phyloP scores from a whole-genome alignment of 2,888 invertebrate genomes.

The Spisula solida region DNA sequence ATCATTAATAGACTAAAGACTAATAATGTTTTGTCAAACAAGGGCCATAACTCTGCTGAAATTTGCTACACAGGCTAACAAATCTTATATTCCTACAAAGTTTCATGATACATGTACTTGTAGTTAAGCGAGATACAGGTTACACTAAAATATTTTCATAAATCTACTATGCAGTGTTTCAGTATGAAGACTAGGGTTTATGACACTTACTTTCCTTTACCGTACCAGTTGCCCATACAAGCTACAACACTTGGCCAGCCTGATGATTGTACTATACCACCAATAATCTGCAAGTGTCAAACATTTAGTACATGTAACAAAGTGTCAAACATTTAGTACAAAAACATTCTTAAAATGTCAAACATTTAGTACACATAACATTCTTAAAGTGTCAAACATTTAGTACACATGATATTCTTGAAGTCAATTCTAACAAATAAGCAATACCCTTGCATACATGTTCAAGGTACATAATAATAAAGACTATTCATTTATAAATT shows the following conservation, averaged over 20 bases:
- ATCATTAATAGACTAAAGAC: too few relatives aligned
- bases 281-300: constrained; percentile 89
- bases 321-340: background rate
- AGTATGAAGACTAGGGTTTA: too few relatives aligned
- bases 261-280: constrained; percentile 95
- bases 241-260: constrained; percentile 99
- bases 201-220: constrained; percentile 91
- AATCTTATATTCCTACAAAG: too few relatives aligned
- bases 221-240: constrained; percentile 98
- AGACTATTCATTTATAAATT: background rate
- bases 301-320: constrained; percentile 53
- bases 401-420: background rate
- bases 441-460: background rate
- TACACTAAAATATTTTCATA: too few relatives aligned
- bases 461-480: too few relatives aligned
- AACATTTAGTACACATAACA: constrained; percentile 85
- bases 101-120: too few relatives aligned
- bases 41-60: too few relatives aligned
- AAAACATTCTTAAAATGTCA: constrained; percentile 89
- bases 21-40: too few relatives aligned
- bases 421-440: background rate
- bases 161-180: too few relatives aligned
- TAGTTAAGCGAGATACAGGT: too few relatives aligned
- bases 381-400: constrained; percentile 89
- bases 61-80: too few relatives aligned